Evolutionary conservation across 2,888 invertebrate genomes (phyloP), one percentile per base, ranked within the genome.

Genomic region (Drosophila niveifrons): DNA sequence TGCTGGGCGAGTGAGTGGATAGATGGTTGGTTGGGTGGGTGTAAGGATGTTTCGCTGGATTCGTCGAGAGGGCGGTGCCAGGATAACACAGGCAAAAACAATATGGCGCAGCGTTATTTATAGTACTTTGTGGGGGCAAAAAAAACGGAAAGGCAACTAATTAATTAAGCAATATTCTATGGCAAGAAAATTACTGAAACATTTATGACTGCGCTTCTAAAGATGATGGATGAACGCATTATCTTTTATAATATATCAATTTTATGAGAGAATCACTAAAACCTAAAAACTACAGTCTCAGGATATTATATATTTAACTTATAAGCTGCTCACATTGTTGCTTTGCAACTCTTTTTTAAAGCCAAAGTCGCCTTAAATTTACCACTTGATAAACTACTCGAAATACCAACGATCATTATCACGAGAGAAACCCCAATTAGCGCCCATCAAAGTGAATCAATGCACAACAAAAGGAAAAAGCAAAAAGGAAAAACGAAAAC

Each of bases 391-490:
- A 75, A 70, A 83, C 87, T 83, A 73, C 72, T 47, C 56, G 41
- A 64, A 86, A 88, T 83, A 51, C 81, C 87, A 87, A 83, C 55
- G 68, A 84, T 84, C 87, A 88, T 87, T 83, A 80, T 55, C 31
- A 34, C 53, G 55, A 66, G 63, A 70, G 51, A 80, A 69, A 58
- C 72, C 72, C 70, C 87, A 88, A 87, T 84, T 88, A 87, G 84
- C 65, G 82, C 44, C 71, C 75, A 75, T 87, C 82, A 84, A 87
- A 84, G 79, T 83, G 66, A 88, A 84, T 88, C 84, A 88, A 87
- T 83, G 55, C 53, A 59, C 11, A 36, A 11, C 31, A 34, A 11
- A 34, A 23, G 23, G 23, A 17, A 31, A 31, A 31, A 34, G 11
- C 3, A 36, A 36, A 36, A 36, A 4, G 3, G 3, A 10, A 61